These are phyloP conservation scores for Trichogramma evanescens DNA, from an alignment of 2,888 invertebrate species.

Conservation along the genomic window DNA sequence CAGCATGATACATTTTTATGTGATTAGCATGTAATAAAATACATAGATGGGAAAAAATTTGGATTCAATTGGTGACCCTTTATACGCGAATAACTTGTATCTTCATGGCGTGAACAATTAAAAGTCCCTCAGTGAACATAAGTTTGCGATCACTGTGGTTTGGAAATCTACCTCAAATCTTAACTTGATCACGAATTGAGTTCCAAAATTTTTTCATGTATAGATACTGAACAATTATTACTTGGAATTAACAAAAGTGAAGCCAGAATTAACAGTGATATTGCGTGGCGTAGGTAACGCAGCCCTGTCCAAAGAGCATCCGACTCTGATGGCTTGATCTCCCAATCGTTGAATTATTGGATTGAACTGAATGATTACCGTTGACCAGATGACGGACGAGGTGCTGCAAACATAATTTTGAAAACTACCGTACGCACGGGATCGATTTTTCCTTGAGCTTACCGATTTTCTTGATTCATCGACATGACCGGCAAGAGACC, in stretches of 20 bases:
- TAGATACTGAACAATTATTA: conserved; percentile 29
- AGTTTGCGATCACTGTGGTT: no score
- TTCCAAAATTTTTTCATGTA: not conserved
- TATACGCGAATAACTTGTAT: not conserved
- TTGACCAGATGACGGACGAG: conserved; percentile 58
- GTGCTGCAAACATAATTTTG: conserved; percentile 51
- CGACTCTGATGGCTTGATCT: conserved; percentile 73
- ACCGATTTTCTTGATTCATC: conserved; percentile 41
- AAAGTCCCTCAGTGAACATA: no score
- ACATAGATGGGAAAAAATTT: no score
- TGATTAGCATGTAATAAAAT: no score
- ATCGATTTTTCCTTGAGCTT: not conserved
- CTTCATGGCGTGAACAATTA: no score
- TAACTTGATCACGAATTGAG: not conserved
- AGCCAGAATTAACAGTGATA: conserved; percentile 53
- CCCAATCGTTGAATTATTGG: conserved; percentile 77
- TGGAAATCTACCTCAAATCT: not conserved
- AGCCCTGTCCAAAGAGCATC: conserved; percentile 61
- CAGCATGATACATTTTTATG: no score
- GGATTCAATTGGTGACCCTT: no score
- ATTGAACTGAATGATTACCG: conserved; percentile 77
- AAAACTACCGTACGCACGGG: no score
- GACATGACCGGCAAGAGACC: conserved; percentile 42
- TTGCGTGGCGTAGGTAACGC: conserved; percentile 47
- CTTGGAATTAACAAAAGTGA: conserved; percentile 51